phyloP scores from a whole-genome alignment of 2,888 invertebrate species.

The Tetrapedia diversipes region DNA sequence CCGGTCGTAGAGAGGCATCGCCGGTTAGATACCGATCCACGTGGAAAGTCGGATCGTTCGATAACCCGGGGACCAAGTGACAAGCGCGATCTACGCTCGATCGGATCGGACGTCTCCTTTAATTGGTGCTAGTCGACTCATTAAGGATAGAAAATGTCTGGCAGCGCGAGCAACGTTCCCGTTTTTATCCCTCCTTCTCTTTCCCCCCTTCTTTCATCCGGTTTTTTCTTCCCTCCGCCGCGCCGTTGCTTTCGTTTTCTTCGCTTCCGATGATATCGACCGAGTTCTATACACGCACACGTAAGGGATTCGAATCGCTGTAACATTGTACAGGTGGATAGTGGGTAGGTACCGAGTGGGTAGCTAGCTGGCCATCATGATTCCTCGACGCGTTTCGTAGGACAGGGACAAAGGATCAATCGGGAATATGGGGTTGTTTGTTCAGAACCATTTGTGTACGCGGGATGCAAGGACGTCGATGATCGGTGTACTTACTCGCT shows the following conservation, averaged over 20 bases:
- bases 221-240: neutral
- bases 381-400: slow-evolving; percentile 40
- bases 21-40: slow-evolving; percentile 56
- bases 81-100: slow-evolving; percentile 54
- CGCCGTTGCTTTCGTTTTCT: neutral
- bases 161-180: neutral
- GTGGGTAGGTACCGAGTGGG: no score
- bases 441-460: slow-evolving; percentile 16
- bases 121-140: slow-evolving; percentile 62
- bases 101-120: slow-evolving; percentile 60
- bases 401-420: slow-evolving; percentile 8
- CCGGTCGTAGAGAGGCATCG: slow-evolving; percentile 53
- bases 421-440: neutral
- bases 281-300: neutral
- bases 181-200: slow-evolving; percentile 10
- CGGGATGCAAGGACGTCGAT: slow-evolving; percentile 36
- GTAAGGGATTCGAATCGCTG: slow-evolving; percentile 15
- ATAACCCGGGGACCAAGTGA: slow-evolving; percentile 56
- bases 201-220: neutral
- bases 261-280: neutral
- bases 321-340: no score
- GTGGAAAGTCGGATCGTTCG: slow-evolving; percentile 57
- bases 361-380: no score
- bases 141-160: slow-evolving; percentile 47
- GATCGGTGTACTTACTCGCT: slow-evolving; percentile 87